Percentiles rank a stretch among this genome's conserved stretches.
Conservation (phyloP, 2,113 vertebrate genomes). For the Galeopterus variegatus region DNA sequence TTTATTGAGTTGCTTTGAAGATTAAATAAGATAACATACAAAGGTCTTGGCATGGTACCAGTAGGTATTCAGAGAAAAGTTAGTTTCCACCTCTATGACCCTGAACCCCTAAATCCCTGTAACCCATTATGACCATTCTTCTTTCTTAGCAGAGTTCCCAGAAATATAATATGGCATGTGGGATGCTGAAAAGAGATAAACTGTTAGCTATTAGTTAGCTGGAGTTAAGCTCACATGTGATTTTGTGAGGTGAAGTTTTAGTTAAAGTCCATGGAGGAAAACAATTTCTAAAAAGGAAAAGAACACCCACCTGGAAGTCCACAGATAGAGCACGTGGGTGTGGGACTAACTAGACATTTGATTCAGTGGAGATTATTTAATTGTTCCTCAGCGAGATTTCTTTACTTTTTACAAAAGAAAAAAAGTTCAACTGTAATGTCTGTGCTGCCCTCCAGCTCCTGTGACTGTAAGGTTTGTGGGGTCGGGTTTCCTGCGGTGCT, state of each 20-base stretch:
- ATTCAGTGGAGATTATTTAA: neutral
- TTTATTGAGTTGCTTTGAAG: neutral
- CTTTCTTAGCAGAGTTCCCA: neutral
- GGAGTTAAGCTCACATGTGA: slow-evolving; percentile 25
- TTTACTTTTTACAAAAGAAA: neutral
- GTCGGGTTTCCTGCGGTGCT: neutral
- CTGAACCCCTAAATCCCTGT: neutral
- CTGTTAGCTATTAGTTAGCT: neutral
- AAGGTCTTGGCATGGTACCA: neutral
- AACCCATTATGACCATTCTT: neutral
- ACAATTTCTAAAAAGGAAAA: neutral
- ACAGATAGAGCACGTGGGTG: neutral
- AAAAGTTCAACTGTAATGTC: neutral
- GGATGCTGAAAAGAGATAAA: neutral
- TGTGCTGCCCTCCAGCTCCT: neutral
- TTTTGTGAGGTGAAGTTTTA: neutral
- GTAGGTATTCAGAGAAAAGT: neutral
- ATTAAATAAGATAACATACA: neutral
- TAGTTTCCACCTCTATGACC: neutral
- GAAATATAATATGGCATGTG: neutral
- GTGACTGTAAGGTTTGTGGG: neutral
- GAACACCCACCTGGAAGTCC: neutral
- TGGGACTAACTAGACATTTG: neutral
- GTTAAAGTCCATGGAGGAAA: neutral
- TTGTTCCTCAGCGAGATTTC: neutral